Base-by-base conservation (phyloP, 2,113 vertebrate genomes). In the Seriola rivoliana region DNA sequence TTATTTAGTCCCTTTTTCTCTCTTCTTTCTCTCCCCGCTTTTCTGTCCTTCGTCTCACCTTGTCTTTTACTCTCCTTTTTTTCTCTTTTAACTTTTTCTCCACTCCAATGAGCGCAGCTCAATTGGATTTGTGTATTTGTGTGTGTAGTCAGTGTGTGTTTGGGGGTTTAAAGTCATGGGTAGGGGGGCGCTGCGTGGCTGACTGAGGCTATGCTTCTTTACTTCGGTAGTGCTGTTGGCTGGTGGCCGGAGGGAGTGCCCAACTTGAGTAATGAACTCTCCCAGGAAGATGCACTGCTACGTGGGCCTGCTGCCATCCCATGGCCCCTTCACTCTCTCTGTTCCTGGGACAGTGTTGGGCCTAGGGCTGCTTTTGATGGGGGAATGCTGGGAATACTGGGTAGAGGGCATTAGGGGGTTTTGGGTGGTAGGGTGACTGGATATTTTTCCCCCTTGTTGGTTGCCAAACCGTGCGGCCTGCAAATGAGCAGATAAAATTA, bases 391-490 rank as follows among this genome's bases (percentile, higher is more conserved):
- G 65, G 42, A 67, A 17, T 55, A 93, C 66, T 75, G 77, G 91
- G 93, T 89, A 46, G 79, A 71, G 80, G 63, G 62, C 75, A 58
- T 91, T 89, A 82, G 89, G 81, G 82, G 86, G 80, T 78, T 84
- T 82, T 66, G 68, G 75, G 84, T 88, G 72, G 71, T 66, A 70
- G 86, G 81, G 73, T 74, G 78, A 82, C 78, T 77, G 76, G 79
- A 85, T 91, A 70, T 77, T 60, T 44, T 79, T 66, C 86, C 92
- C 93, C 95, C 89, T 69, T 11, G 75, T 94, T 74, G 92, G 95
- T 94, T 95, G 95, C 95, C 96, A 96, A 96, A 94, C 94, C 64
- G 54, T 74, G 86, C 94, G 95, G 97, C 96, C 97, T 98, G 98
- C 68, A 78, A 94, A 81, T 10, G 29, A 87, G 95, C 96, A 97